phyloP scores from a whole-genome alignment of 2,113 vertebrate genomes.

The Papio anubis region DNA sequence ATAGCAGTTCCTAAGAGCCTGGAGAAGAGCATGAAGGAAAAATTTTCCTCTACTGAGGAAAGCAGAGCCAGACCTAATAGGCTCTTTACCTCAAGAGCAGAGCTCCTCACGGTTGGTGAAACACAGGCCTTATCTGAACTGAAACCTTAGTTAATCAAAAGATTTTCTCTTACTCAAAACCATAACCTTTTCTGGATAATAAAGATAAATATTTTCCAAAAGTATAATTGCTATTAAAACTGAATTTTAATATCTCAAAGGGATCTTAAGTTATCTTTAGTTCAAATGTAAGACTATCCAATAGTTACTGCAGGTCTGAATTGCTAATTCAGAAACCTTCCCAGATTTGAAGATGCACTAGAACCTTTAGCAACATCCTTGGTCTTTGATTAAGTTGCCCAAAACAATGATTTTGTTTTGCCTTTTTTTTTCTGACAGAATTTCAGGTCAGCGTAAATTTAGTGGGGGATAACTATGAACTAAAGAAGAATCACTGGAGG shows the following conservation, averaged over 20 bases:
- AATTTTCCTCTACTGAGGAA: not conserved
- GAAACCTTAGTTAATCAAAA: not conserved
- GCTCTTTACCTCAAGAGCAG: not conserved
- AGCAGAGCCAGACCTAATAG: not conserved
- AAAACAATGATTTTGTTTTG: not conserved
- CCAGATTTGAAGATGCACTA: not conserved
- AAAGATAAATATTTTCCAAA: not conserved
- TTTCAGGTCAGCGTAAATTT: not conserved
- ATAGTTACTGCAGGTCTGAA: not conserved
- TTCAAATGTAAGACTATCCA: not conserved
- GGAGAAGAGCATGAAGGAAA: not conserved
- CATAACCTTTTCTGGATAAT: not conserved
- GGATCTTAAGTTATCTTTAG: no score
- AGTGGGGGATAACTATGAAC: not conserved
- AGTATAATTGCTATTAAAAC: not conserved
- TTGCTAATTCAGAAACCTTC: not conserved
- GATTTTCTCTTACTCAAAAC: not conserved
- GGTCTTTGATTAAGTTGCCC: not conserved
- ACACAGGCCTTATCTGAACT: not conserved
- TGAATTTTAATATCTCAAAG: not conserved
- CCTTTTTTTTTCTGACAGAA: not conserved
- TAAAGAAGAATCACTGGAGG: not conserved
- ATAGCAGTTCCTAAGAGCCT: not conserved
- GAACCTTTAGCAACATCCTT: not conserved
- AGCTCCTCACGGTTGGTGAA: accelerated